phyloP scores from a whole-genome alignment of 2,113 vertebrate species.

The Ceratotherium simum region DNA sequence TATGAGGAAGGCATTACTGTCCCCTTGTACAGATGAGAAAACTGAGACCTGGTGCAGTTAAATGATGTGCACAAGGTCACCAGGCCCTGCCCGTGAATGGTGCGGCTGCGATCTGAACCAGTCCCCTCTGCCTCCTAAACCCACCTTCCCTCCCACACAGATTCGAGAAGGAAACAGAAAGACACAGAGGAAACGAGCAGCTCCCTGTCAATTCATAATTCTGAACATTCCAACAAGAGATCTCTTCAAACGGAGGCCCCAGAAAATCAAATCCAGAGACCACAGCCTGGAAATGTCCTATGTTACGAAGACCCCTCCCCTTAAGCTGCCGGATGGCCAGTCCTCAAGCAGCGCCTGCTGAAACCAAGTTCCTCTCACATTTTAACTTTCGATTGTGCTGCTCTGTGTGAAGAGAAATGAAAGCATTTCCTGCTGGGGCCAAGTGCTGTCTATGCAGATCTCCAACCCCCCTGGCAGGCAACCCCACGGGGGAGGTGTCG shows the following conservation, averaged over 20 bases:
- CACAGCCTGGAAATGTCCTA: too few relatives aligned
- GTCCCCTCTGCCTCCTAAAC: background rate
- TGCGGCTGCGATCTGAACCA: background rate
- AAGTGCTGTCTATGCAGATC: background rate
- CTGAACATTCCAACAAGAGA: background rate
- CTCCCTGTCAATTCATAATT: background rate
- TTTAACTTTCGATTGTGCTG: background rate
- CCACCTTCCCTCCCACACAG: background rate
- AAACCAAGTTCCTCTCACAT: background rate
- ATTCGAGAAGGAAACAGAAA: background rate
- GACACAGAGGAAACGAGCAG: background rate
- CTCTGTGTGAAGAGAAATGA: constrained; percentile 5
- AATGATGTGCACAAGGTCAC: background rate
- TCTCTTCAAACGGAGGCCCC: background rate
- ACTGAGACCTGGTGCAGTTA: background rate
- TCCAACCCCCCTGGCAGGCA: background rate
- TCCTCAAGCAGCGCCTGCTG: background rate
- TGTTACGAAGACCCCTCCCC: background rate
- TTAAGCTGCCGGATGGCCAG: background rate
- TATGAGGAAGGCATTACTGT: background rate
- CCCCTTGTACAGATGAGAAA: background rate
- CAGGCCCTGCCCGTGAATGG: background rate
- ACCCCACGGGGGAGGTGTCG: rapidly evolving
- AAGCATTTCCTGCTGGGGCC: background rate
- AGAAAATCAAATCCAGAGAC: background rate